A percentile compares a stretch with the other conserved stretches of the same genome.
Evolutionary conservation across 2,888 invertebrate species (phyloP).

Genomic region (Temnothorax ravouxi): DNA sequence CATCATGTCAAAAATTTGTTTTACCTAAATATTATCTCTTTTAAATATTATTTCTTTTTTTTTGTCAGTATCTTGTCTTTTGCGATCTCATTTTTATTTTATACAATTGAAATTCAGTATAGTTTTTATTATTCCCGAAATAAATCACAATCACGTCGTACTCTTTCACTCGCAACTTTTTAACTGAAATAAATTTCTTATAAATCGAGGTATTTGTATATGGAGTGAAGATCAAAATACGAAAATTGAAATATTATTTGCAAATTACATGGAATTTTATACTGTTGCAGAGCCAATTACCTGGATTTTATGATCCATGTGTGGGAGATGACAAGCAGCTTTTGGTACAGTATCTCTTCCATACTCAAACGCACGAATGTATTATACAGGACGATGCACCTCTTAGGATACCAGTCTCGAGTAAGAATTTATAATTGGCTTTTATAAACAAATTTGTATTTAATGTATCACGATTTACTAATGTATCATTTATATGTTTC

Average conservation of each 20-base stretch:
- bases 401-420: slow-evolving; percentile 92
- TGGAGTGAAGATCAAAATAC: neutral
- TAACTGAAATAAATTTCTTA: neutral
- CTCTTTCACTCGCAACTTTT: neutral
- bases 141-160: neutral
- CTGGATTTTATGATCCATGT: slow-evolving; percentile 99
- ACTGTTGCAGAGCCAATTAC: slow-evolving; percentile 93
- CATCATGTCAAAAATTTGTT: no score
- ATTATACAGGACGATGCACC: slow-evolving; percentile 93
- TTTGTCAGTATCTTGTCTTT: neutral
- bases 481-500: slow-evolving; percentile 66
- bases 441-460: slow-evolving; percentile 23
- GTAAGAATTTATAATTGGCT: slow-evolving; percentile 86
- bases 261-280: neutral
- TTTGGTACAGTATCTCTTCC: slow-evolving; percentile 94
- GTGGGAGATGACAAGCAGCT: slow-evolving; percentile 96
- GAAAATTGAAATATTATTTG: neutral
- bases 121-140: neutral
- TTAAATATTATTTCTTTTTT: neutral
- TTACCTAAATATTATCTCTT: neutral
- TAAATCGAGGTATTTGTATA: neutral
- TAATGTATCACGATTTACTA: neutral
- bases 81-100: neutral
- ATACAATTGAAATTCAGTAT: neutral
- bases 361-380: slow-evolving; percentile 92